A percentile compares a stretch with the other conserved stretches of the same genome.
Evolutionary conservation across 2,888 invertebrate genomes (phyloP).

Genomic region (Leptinotarsa haldemani): DNA sequence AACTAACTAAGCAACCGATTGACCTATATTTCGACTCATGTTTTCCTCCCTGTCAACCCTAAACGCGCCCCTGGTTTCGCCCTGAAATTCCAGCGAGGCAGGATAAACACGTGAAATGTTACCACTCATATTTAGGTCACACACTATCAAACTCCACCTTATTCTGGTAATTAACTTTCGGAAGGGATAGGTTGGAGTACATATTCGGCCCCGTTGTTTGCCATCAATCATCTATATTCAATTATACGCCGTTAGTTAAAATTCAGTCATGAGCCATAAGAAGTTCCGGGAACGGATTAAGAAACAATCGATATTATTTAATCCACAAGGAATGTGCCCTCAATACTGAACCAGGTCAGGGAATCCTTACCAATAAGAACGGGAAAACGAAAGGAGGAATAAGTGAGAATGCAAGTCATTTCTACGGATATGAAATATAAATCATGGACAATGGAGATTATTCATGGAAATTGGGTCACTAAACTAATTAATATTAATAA

Average conservation of each 20-base stretch:
- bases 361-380: background rate
- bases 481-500: too few species aligned
- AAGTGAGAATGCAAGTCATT: background rate
- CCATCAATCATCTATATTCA: constrained; percentile 2
- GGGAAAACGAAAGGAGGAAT: too few species aligned
- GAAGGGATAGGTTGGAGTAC: background rate
- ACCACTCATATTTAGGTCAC: background rate
- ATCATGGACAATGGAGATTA: too few species aligned
- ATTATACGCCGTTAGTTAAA: background rate
- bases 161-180: background rate
- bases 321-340: background rate
- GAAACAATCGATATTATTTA: background rate
- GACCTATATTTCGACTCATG: background rate
- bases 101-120: background rate
- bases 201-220: background rate
- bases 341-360: constrained; percentile 14
- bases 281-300: constrained; percentile 3
- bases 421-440: too few species aligned
- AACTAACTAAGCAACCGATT: too few species aligned
- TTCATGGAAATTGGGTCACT: too few species aligned
- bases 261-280: background rate
- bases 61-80: background rate
- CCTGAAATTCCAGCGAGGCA: background rate
- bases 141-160: background rate
- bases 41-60: background rate